A percentile compares a stretch with the other conserved stretches of the same genome.
Evolutionary conservation across 2,797 vertebrate genomes (phyloP).

Genomic region (Enteromius argenteus): DNA sequence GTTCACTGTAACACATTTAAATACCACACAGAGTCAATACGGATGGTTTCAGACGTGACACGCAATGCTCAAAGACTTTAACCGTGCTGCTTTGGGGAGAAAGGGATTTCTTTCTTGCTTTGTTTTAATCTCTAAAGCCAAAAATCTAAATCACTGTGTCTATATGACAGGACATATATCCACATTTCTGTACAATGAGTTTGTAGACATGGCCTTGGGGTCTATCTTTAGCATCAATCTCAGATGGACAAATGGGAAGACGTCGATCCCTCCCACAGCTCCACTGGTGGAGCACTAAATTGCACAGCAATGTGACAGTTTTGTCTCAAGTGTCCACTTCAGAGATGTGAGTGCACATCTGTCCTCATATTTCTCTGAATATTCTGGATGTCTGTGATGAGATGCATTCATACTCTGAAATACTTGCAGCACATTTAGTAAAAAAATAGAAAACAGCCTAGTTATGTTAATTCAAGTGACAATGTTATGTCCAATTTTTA

Average conservation of each 20-base stretch:
- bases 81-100: background rate
- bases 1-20: conserved; percentile 33
- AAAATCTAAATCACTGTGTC: background rate
- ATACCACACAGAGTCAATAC: conserved; percentile 5
- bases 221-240: conserved; percentile 20
- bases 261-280: conserved; percentile 1
- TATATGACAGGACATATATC: background rate
- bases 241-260: conserved; percentile 26
- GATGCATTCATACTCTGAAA: conserved; percentile 7
- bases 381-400: conserved; percentile 1
- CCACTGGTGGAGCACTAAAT: conserved; percentile 26
- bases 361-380: background rate
- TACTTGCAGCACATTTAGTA: background rate
- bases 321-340: conserved; percentile 51
- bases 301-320: conserved; percentile 36
- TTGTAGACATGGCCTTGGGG: background rate
- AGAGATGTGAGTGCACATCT: conserved; percentile 29
- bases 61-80: background rate
- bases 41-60: background rate
- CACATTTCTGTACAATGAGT: conserved; percentile 1
- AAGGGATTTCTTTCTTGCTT: background rate
- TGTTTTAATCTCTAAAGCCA: conserved; percentile 6
- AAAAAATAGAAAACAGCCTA: background rate
- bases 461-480: background rate
- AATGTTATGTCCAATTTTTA: background rate